Percentiles rank a stretch among this genome's conserved stretches.
These are phyloP conservation scores for Podarcis cretensis DNA, from an alignment of 2,113 vertebrate genomes.

Conservation along the genomic window DNA sequence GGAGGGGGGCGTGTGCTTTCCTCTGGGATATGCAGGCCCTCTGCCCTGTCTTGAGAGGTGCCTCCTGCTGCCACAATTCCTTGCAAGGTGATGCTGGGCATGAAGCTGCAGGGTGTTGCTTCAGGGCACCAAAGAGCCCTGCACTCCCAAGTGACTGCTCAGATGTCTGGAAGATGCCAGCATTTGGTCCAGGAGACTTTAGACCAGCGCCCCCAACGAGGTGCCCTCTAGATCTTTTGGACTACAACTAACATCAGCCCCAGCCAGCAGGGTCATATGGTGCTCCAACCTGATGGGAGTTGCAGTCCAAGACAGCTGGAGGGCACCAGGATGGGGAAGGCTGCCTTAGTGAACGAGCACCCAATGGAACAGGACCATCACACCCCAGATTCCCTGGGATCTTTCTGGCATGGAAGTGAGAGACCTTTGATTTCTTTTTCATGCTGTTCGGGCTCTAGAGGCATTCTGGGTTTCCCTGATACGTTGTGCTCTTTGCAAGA, in stretches of 20 bases:
- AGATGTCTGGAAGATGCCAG: neutral
- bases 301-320: too few relatives aligned
- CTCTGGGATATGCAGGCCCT: neutral
- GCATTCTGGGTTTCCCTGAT: neutral
- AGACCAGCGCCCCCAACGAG: neutral
- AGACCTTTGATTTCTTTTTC: neutral
- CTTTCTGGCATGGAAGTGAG: neutral
- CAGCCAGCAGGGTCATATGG: too few relatives aligned
- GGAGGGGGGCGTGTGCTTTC: neutral
- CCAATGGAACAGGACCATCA: neutral
- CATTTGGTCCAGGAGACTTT: neutral
- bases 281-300: too few relatives aligned
- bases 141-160: too few relatives aligned
- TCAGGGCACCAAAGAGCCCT: too few relatives aligned
- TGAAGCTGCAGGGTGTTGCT: neutral
- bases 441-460: neutral
- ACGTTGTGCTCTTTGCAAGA: neutral
- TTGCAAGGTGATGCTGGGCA: neutral
- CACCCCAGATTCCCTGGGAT: neutral
- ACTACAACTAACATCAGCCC: too few relatives aligned
- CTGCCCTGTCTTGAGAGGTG: too few relatives aligned
- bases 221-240: too few relatives aligned
- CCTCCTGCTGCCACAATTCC: too few relatives aligned
- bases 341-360: neutral
- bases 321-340: too few relatives aligned